Evolutionary conservation across 2,113 vertebrate genomes (phyloP).

Genomic region (Heterochromis multidens): DNA sequence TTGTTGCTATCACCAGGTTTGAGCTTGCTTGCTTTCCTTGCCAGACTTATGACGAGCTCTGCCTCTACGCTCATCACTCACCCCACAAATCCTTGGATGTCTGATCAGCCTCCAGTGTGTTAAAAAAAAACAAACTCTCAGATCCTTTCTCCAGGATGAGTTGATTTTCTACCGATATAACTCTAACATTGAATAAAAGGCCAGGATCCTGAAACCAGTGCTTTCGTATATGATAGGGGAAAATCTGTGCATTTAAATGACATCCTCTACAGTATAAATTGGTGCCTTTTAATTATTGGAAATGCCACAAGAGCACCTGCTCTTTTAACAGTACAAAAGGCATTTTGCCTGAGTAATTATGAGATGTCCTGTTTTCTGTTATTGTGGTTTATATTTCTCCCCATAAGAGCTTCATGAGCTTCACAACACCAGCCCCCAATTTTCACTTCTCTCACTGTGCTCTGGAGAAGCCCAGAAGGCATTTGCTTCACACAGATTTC

Average conservation of each 20-base stretch:
- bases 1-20: background rate
- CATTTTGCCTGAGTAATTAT: background rate
- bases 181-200: background rate
- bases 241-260: background rate
- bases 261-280: background rate
- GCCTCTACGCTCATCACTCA: background rate
- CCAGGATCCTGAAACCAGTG: background rate
- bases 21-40: background rate
- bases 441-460: background rate
- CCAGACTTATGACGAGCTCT: background rate
- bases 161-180: background rate
- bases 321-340: background rate
- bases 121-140: background rate
- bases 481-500: background rate
- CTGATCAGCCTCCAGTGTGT: background rate
- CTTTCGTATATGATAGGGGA: background rate
- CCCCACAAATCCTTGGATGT: background rate
- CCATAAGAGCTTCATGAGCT: background rate
- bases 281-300: background rate
- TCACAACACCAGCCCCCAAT: background rate
- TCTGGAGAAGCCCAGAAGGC: background rate
- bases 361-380: background rate
- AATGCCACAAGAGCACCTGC: background rate
- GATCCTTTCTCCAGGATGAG: background rate
- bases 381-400: background rate